Evolutionary conservation across 1,140 invertebrate species (phyloP), one percentile per base, ranked within the genome.

Genomic region (Uloborus diversus): DNA sequence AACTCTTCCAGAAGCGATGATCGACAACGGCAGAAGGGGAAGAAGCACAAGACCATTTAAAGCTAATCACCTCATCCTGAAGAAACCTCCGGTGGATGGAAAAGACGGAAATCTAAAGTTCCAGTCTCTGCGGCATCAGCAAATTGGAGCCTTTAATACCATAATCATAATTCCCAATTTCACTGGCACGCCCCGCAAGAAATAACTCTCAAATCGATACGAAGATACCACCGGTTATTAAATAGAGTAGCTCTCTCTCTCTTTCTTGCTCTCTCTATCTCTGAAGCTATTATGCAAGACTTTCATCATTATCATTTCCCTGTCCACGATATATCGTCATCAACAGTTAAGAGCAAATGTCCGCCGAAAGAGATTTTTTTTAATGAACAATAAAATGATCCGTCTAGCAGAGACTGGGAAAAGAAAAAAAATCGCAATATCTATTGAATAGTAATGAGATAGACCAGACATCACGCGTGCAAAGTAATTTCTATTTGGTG

Each of bases 161-260:
- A 23, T 37, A 68, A 47, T 68, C 42, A 51, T 65, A 65, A 51
- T 51, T 68, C 37, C 37, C 25, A 32, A 14, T 25, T 68, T 25
- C 57, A 13, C 25, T 28, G 57, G 57, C 42, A 68, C 64, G 64
- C 64, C 37, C 64, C 47, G 25, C 37, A 13, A 42, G 2, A 42
- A 42, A 42, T 42, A 2, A 9, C 37, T 42, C 17, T 42, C 37
- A 27, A 68, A 68, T 30, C 25, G 64, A 51, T 28, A 37, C 25
- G 51, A 9, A 1, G 3, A 56, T 56, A 68, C 42, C 42, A 68
- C 37, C 51, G 37, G 13, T 49, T 23, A 49, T 51, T 68, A 68
- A 68, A 35, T 42, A 13, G 64, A 35, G 13, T 37, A 64, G 33
- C 42, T 30, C 25, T 64, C 42, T 23, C 13, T 30, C 33, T 42